phyloP scores from a whole-genome alignment of 2,113 vertebrate species.

The Etia nguti region DNA sequence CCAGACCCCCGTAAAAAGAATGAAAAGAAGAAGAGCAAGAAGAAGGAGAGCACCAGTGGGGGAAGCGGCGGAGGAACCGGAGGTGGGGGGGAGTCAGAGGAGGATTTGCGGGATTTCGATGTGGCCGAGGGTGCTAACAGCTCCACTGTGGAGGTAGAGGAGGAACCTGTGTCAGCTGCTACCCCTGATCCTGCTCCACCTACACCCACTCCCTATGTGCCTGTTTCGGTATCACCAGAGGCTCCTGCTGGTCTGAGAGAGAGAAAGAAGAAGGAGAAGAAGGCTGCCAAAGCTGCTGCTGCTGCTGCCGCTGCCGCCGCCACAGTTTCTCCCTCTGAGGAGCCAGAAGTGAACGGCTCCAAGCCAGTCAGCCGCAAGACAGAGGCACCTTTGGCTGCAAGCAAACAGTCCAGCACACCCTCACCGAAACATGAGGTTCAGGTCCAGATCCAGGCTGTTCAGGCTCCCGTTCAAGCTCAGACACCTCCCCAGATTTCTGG shows the following conservation, averaged over 20 bases:
- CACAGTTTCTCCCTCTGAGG: constrained; percentile 46
- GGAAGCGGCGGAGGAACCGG: constrained; percentile 50
- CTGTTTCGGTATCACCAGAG: constrained; percentile 61
- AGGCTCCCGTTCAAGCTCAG: constrained; percentile 50
- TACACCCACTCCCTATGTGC: constrained; percentile 21
- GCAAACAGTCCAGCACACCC: constrained; percentile 81
- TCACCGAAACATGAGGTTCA: constrained; percentile 37
- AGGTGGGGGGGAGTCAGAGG: constrained; percentile 87
- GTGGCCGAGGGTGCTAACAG: constrained; percentile 73
- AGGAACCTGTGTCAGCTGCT: constrained; percentile 35
- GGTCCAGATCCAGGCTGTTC: constrained; percentile 27
- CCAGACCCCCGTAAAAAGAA: constrained; percentile 87
- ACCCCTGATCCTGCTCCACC: constrained; percentile 40
- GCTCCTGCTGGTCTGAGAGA: constrained; percentile 75
- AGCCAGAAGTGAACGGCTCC: constrained; percentile 78
- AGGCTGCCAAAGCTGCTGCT: constrained; percentile 57
- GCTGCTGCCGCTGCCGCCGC: fast-evolving
- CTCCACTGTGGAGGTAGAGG: constrained; percentile 69
- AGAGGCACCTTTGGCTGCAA: constrained; percentile 75
- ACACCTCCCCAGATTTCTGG: constrained; percentile 66
- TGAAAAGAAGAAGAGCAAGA: constrained; percentile 96
- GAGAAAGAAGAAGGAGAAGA: constrained; percentile 93
- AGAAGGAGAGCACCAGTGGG: constrained; percentile 83
- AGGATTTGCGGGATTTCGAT: constrained; percentile 86
- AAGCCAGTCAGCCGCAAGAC: constrained; percentile 80